Conservation (phyloP, 2,113 vertebrate genomes). For the Tetraodon nigroviridis region DNA sequence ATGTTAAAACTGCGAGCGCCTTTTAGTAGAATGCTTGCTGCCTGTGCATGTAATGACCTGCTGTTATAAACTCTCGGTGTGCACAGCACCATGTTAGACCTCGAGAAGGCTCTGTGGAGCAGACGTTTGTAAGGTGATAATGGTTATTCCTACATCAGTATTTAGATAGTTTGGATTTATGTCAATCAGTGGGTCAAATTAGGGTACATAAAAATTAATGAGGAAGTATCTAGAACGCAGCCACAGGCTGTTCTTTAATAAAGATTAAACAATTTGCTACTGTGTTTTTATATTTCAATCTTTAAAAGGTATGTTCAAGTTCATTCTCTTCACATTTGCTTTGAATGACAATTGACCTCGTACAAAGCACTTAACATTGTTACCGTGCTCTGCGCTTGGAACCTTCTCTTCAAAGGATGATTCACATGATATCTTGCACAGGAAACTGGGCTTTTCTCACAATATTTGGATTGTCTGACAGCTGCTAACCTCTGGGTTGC, state of each 20-base stretch:
- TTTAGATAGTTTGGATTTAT: conserved; percentile 3
- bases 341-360: too few species aligned
- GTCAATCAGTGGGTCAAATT: conserved; percentile 1
- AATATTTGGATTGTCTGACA: conserved; percentile 34
- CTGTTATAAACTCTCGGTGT: conserved; percentile 34
- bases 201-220: not conserved
- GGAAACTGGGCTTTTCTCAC: conserved; percentile 15
- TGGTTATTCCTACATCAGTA: conserved; percentile 2
- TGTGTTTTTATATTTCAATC: too few species aligned
- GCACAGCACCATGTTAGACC: conserved; percentile 11
- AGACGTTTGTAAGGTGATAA: not conserved
- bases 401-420: too few species aligned
- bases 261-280: too few species aligned
- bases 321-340: too few species aligned
- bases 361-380: too few species aligned
- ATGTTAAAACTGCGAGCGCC: conserved; percentile 30
- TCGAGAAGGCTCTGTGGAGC: not conserved
- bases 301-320: too few species aligned
- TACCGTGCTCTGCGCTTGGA: too few species aligned
- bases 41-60: conserved; percentile 40
- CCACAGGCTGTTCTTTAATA: too few species aligned
- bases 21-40: conserved; percentile 31
- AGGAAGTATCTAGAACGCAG: too few species aligned
- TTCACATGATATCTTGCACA: not conserved
- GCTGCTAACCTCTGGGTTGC: conserved; percentile 10